These are phyloP conservation scores for Anser cygnoides DNA, from an alignment of 2,113 vertebrate genomes.

Conservation along the genomic window DNA sequence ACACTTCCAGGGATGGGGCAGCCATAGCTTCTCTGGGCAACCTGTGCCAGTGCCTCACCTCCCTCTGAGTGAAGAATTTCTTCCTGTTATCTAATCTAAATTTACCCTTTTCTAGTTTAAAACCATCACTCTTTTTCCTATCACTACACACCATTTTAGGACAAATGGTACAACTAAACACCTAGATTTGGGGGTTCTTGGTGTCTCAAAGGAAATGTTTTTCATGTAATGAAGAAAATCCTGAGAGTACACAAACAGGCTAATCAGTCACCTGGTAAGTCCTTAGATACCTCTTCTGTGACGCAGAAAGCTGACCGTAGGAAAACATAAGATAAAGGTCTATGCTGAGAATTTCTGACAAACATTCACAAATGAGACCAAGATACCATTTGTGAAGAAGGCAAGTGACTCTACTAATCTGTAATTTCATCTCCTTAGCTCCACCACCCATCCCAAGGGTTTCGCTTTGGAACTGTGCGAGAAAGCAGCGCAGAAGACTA, in stretches of 20 bases:
- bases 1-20: no score
- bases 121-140: no score
- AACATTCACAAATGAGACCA: background rate
- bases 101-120: no score
- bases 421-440: slow-evolving; percentile 76
- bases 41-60: no score
- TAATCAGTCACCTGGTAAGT: background rate
- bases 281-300: background rate
- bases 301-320: background rate
- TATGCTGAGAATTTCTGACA: background rate
- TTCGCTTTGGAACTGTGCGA: slow-evolving; percentile 88
- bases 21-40: no score
- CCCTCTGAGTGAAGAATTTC: no score
- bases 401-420: background rate
- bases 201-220: background rate
- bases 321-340: background rate
- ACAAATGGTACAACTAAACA: background rate
- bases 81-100: no score
- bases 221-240: background rate
- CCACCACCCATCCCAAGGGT: slow-evolving; percentile 90
- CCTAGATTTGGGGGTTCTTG: background rate
- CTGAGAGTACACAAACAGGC: background rate
- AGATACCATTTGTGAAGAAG: background rate
- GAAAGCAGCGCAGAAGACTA: slow-evolving; percentile 92
- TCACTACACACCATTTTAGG: no score